Base-by-base conservation (phyloP, 2,888 invertebrate species). In the Tenthredo distinguenda region DNA sequence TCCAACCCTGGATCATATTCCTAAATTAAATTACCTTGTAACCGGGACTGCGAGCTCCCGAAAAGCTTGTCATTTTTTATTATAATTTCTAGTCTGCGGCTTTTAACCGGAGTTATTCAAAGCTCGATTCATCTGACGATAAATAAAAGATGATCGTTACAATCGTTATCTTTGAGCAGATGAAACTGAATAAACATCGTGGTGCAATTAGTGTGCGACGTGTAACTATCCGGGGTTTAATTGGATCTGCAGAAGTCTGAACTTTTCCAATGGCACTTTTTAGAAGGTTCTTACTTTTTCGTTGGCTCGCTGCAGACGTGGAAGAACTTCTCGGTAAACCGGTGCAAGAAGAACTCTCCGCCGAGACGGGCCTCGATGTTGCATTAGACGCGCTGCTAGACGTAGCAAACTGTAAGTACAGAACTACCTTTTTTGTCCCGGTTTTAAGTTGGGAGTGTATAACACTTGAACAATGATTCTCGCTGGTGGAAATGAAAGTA, bases 291-390 rank as follows among this genome's bases (percentile, higher is more conserved):
- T 12, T 26, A 34, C 55, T 77, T 55, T 77, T 55, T 55, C 77
- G 50, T 77, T 77, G 55, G 31, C 87, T 86, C 37, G 86, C 94
- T 93, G 62, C 94, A 97, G 97, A 96, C 93, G 95, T 97, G 58
- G 96, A 96, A 90, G 94, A 95, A 83, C 94, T 97, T 87, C 94
- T 97, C 79, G 97, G 97, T 5, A 95, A 96, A 89, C 97, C 97
- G n/a, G 96, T 97, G 90, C 97, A 96, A 93, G 95, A 95, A 89
- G 96, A 97, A 90, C 95, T 97, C 88, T 95, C 96, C 31, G 94
- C 95, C 34, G 97, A 97, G 92, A 97, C 97, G 86, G 97, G 97
- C 87, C 95, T 97, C 85, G 97, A 97, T 91, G 94, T 96, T 84
- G 97, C 97, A 83, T 94, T 97, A 88, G 96, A 96, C 89, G 96